These are phyloP conservation scores for Coptodon bakossiorum DNA, from an alignment of 2,113 vertebrate species.

Conservation along the genomic window DNA sequence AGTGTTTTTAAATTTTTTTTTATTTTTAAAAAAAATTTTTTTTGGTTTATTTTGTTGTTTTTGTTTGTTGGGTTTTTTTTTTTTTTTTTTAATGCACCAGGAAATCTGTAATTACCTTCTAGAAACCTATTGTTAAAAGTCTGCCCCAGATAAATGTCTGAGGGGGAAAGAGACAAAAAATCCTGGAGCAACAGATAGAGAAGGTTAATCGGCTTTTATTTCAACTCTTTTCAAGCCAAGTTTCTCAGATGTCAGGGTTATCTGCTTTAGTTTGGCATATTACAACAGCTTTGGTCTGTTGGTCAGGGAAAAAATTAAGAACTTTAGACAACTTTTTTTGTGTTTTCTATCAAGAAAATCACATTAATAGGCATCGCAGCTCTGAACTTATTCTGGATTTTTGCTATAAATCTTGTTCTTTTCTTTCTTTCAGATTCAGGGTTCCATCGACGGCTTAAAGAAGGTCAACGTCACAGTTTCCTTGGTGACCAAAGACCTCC, in stretches of 20 bases:
- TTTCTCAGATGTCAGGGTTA: not conserved
- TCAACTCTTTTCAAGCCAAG: not conserved
- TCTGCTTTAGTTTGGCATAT: not conserved
- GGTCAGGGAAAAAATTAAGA: not conserved
- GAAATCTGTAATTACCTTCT: not conserved
- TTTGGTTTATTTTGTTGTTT: no score
- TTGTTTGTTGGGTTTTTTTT: no score
- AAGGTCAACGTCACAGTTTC: conserved; percentile 81
- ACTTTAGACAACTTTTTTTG: not conserved
- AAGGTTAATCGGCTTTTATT: not conserved
- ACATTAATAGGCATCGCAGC: not conserved
- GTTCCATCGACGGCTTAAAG: conserved; percentile 67
- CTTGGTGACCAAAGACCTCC: conserved; percentile 88
- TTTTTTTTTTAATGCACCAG: not conserved
- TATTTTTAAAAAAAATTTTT: no score
- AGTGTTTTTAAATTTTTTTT: no score
- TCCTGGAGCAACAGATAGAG: not conserved
- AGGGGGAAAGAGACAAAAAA: not conserved
- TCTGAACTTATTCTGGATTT: not conserved
- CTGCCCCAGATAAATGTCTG: not conserved
- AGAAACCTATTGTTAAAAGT: not conserved
- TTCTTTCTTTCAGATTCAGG: conserved; percentile 62
- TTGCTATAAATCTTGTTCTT: not conserved
- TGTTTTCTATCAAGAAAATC: not conserved
- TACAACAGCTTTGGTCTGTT: not conserved